Conservation (phyloP, 2,888 invertebrate species). For the Dynastes grantii region DNA sequence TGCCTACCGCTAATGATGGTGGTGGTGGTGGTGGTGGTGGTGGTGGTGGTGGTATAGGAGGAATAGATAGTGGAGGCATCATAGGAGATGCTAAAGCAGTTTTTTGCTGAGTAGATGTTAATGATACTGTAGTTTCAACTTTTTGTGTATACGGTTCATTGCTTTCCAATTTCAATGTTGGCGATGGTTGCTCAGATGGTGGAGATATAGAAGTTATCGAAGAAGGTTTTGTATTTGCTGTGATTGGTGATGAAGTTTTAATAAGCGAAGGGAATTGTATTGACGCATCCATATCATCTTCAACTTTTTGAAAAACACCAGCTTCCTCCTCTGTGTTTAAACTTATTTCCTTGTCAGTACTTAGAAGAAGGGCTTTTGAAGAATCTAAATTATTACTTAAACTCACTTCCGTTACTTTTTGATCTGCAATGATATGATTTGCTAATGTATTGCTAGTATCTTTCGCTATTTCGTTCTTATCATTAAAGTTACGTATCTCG, state of each 20-base stretch:
- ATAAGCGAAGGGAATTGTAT: constrained; percentile 25
- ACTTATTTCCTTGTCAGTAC: constrained; percentile 1
- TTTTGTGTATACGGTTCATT: not conserved
- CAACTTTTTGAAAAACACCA: not conserved
- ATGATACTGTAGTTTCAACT: no score
- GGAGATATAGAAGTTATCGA: not conserved
- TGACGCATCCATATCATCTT: constrained; percentile 5
- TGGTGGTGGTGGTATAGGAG: constrained; percentile 50
- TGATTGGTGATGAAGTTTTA: constrained; percentile 6
- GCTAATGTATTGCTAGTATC: constrained; percentile 12
- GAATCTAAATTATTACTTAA: constrained; percentile 16
- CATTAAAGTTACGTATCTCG: constrained; percentile 48
- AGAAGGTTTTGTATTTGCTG: not conserved
- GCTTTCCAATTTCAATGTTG: constrained; percentile 8
- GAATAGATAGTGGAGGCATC: constrained; percentile 56
- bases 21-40: constrained; percentile 69
- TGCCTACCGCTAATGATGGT: constrained; percentile 39
- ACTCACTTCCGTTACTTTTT: constrained; percentile 1
- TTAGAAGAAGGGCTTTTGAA: not conserved
- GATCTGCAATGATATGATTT: constrained; percentile 21
- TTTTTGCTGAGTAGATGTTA: not conserved
- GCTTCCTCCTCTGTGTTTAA: not conserved
- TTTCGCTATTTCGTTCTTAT: constrained; percentile 26
- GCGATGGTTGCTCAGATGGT: constrained; percentile 8
- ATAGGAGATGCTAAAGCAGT: constrained; percentile 48